Evolutionary conservation across 2,888 invertebrate species (phyloP).

Genomic region (Caenorhabditis macrosperma): DNA sequence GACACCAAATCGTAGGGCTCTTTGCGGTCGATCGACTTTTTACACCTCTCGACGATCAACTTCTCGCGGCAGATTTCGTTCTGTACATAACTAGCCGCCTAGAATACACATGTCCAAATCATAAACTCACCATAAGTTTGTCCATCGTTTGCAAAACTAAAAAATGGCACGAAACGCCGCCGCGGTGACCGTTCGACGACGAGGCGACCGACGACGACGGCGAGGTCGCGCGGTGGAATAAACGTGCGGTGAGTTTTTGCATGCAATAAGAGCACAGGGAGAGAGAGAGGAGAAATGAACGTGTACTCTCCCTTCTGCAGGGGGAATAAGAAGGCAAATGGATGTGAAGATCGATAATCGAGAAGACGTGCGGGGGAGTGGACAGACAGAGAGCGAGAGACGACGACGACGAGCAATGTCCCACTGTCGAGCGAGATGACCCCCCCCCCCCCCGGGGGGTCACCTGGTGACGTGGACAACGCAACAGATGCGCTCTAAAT

Average conservation of each 20-base stretch:
- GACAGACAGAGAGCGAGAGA: no score
- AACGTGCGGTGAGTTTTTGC: conserved; percentile 24
- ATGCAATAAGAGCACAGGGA: no score
- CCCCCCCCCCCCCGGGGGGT: no score
- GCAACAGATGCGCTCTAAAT: no score
- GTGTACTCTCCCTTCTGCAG: no score
- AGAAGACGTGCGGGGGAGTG: no score
- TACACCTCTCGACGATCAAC: conserved; percentile 52
- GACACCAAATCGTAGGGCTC: conserved; percentile 51
- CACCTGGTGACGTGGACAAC: no score
- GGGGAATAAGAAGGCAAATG: no score
- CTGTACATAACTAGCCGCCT: conserved; percentile 14
- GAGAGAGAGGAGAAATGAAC: no score
- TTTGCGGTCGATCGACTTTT: conserved; percentile 36
- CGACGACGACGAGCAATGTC: no score
- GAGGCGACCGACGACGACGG: conserved; percentile 6
- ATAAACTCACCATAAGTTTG: conserved; percentile 24
- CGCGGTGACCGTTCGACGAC: background rate
- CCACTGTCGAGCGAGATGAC: no score
- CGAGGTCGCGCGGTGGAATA: conserved; percentile 31
- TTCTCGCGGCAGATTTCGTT: conserved; percentile 48
- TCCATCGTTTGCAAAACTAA: conserved; percentile 36
- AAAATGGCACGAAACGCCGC: conserved; percentile 4
- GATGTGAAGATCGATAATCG: no score
- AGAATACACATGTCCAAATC: background rate